Base-by-base conservation (phyloP, 2,797 vertebrate genomes). In the Taeniopygia guttata region DNA sequence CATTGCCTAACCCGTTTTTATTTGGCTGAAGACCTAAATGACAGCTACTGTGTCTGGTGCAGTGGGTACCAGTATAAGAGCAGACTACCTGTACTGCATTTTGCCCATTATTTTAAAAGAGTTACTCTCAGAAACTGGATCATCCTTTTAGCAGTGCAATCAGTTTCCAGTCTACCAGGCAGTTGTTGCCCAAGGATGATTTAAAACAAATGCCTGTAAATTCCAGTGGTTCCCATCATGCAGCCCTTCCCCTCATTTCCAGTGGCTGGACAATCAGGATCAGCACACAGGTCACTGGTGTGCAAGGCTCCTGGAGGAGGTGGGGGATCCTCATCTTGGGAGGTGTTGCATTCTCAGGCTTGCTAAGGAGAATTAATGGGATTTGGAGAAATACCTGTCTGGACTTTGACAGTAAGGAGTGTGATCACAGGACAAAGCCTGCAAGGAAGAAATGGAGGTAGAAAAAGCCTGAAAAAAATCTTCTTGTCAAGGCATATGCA, bases 231-330 rank as follows among this genome's bases (percentile, higher is more conserved):
- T 88, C 26, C 46, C 30, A 38, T 64, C 45, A 18, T 14, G 16
- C 30, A 89, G 67, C 9, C n/a, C 32, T 83, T 74, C 25, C 32
- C 38, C 38, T 59, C 30, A 3, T 43, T 87, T 81, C 45, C 34
- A 77, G 38, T 7, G 22, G 25, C 36, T 9, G 16, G 34, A 48
- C 2, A 3, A 48, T 52, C 40, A n/a, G 58, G 54, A 59, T 3
- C 12, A 87, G 42, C 34, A 20, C 68, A 23, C 0, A 0, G 49
- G 26, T 80, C 4, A 3, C 14, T 2, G 4, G 18, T 1, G 1
- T 0, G 0, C 0, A 1, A 4, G 7, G 12, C 29, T 76, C n/a
- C 51, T 84, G 46, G 10, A 72, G 58, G 30, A 72, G 16, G 2
- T 26, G 21, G 10, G 18, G 3, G 1, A n/a, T 60, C n/a, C 34